Base-by-base conservation (phyloP, 2,888 invertebrate species). In the Lamellibrachia columna region DNA sequence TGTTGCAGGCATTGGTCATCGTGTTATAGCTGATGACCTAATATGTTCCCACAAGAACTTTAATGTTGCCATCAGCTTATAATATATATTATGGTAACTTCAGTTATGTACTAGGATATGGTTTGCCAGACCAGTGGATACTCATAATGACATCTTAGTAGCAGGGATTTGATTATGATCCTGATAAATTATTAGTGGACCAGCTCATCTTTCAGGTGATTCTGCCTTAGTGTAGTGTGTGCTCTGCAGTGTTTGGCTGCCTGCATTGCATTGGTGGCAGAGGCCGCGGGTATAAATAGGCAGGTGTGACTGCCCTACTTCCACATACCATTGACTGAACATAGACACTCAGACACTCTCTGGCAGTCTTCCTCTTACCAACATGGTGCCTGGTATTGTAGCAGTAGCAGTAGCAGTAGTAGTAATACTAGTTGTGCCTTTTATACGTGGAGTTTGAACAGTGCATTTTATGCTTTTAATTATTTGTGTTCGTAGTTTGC, bases 251-350 rank as follows among this genome's bases (percentile, higher is more conserved):
- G 22, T 75, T 75, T 75, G 75, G 11, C n/a, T 75, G 75, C 58
- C 22, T 75, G 75, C 75, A 75, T 75, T 75, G 75, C 75, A 4
- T 15, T 22, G 55, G 22, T 15, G 22, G 22, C n/a, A 15, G 75
- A 22, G 75, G 75, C 75, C 6, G n/a, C n/a, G n/a, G 75, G 75
- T 75, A 75, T 75, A 75, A 75, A 75, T 75, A 75, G 75, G 22
- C 75, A 75, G 75, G 75, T 75, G 75, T 75, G 75, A 75, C 75
- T 75, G 75, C 75, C 75, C 22, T 75, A 75, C 75, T 75, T 75
- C 75, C 75, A 75, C 75, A 75, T 75, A 75, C 22, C 75, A 75
- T 15, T 75, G 22, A 75, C 75, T 75, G 75, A 22, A 75, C 75
- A 75, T 75, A 75, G 55, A n/a, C 75, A 15, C 22, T 0, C 22